Evolutionary conservation across 2,797 vertebrate species (phyloP), one percentile per base, ranked within the genome.

Genomic region (Rhinella marina): DNA sequence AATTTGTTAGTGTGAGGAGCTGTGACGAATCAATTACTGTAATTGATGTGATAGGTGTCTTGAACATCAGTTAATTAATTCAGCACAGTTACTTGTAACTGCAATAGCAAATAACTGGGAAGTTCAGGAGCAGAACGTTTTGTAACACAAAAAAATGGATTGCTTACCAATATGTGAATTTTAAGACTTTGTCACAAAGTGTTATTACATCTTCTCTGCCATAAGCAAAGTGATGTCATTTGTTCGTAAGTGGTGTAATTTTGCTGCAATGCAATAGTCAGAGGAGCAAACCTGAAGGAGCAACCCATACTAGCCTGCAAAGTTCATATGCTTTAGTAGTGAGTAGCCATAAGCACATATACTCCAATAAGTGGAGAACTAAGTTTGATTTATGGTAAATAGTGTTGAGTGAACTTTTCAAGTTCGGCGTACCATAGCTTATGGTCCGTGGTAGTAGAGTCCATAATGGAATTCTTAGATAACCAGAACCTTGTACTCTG

Each of bases 41-140:
- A 80, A 80, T 61, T 80, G 78, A 80, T 80, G 78, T 80, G 54
- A 61, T 59, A 61, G 27, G 27, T 61, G 57, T 61, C 57, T 61
- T 32, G 10, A 80, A 61, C 78, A 80, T 59, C 27, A 32, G 17
- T 80, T 80, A 61, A 80, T 80, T 80, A 59, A 80, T 61, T 80
- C 78, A 61, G 78, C 17, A 32, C 17, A 59, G 56, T 29, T 32
- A 61, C 56, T 32, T 61, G 56, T 32, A 80, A 7, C 75, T 77
- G 48, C 75, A 77, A 54, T 14, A 54, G 75, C 75, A 77, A 73
- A 48, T 73, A 73, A 48, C 50, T 77, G 50, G 75, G 4, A 77
- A 52, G 23, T 23, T 52, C n/a, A 14, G 70, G 50, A 77, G 75
- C 23, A 54, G 75, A 77, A 77, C 12, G 13, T 25, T 54, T 77